A percentile compares a stretch with the other conserved stretches of the same genome.
phyloP scores from a whole-genome alignment of 35 echinoderm and acorn worm species.

The Apostichopus parvimensis region DNA sequence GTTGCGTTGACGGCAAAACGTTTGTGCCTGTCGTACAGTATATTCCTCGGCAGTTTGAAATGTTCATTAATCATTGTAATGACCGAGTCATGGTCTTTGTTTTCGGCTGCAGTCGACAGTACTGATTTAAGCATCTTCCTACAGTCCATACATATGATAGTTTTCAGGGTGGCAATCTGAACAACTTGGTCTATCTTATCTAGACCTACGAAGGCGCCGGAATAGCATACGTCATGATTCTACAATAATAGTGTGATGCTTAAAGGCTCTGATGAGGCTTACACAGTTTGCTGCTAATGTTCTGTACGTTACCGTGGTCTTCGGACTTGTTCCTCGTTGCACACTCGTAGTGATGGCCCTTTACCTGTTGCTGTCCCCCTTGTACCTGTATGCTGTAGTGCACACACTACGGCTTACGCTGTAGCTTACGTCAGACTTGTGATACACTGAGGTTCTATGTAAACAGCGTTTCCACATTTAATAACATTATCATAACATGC shows the following conservation, averaged over 20 bases:
- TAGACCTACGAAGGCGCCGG: slow-evolving; percentile 4
- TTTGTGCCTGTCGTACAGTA: slow-evolving; percentile 25
- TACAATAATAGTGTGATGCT: not conserved
- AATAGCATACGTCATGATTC: not conserved
- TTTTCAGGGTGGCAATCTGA: slow-evolving; percentile 36
- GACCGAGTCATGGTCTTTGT: slow-evolving; percentile 38
- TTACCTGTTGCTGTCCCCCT: not conserved
- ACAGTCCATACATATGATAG: slow-evolving; percentile 34
- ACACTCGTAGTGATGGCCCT: not conserved
- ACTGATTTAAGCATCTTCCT: slow-evolving; percentile 31
- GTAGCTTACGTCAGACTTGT: not conserved
- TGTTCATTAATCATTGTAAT: slow-evolving; percentile 11
- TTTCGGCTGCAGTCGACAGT: not conserved
- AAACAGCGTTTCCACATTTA: too few species aligned
- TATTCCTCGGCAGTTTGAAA: slow-evolving; percentile 41
- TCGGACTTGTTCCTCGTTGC: not conserved
- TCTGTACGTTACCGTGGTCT: slow-evolving; percentile 23
- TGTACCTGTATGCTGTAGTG: slow-evolving; percentile 23
- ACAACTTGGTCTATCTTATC: slow-evolving; percentile 31
- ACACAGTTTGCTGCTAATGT: not conserved
- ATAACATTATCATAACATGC: too few species aligned
- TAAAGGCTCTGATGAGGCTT: not conserved
- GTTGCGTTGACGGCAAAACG: slow-evolving; percentile 7
- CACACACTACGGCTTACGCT: not conserved
- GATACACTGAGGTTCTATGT: too few species aligned